Conservation (phyloP, 2,113 vertebrate genomes). For the Zosterops hypoxanthus region DNA sequence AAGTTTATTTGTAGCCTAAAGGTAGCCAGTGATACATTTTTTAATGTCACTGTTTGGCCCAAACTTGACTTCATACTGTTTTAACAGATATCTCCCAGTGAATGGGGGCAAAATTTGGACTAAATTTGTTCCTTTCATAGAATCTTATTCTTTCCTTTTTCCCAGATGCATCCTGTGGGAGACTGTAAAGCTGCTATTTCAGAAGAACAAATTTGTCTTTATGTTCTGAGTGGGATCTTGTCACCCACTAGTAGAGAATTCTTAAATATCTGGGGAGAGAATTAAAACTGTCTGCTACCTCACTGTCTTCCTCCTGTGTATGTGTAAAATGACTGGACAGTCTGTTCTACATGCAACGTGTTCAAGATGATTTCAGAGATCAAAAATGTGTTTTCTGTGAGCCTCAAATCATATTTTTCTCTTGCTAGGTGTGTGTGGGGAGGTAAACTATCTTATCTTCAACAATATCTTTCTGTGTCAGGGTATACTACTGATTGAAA, state of each 20-base stretch:
- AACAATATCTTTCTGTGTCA: not conserved
- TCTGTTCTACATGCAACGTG: not conserved
- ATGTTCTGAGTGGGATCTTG: not conserved
- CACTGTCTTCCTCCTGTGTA: not conserved
- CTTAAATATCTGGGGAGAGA: not conserved
- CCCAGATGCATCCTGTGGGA: not conserved
- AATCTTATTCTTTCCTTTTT: not conserved
- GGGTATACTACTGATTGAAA: not conserved
- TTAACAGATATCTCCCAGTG: not conserved
- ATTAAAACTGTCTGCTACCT: not conserved
- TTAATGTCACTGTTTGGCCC: not conserved
- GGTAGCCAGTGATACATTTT: not conserved
- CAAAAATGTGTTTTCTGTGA: not conserved
- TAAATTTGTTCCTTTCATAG: not conserved
- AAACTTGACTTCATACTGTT: not conserved
- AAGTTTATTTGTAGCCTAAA: not conserved
- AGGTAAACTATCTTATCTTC: not conserved
- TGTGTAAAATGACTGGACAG: not conserved
- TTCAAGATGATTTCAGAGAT: not conserved
- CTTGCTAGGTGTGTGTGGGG: not conserved
- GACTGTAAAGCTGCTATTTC: not conserved
- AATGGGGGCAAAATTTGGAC: not conserved
- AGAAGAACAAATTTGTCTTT: not conserved
- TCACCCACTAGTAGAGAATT: not conserved
- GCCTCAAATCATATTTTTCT: not conserved